Conservation (phyloP, 2,113 vertebrate genomes). For the Dolichotis patagonum region DNA sequence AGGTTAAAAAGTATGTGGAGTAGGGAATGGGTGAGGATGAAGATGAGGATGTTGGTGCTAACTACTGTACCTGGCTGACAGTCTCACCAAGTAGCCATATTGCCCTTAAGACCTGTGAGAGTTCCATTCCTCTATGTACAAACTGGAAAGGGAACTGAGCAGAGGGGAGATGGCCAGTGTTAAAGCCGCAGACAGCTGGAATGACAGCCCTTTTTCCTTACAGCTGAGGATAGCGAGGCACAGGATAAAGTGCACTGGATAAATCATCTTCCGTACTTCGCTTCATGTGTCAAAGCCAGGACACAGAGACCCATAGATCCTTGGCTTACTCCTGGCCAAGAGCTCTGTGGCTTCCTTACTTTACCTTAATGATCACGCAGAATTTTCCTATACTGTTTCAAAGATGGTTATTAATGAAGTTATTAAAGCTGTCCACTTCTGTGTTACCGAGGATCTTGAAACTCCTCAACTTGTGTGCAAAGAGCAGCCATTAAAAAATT, state of each 20-base stretch:
- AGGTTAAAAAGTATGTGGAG: background rate
- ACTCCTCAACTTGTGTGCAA: conserved; percentile 34
- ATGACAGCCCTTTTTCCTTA: background rate
- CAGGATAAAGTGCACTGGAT: too few species aligned
- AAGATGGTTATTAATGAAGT: conserved; percentile 44
- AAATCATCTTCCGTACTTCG: background rate
- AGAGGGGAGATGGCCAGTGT: background rate
- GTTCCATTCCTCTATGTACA: background rate
- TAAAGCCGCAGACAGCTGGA: background rate
- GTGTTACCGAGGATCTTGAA: conserved; percentile 26
- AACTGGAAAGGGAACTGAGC: background rate
- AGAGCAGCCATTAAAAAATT: conserved; percentile 37
- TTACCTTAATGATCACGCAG: background rate
- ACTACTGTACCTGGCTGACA: background rate
- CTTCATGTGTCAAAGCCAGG: background rate
- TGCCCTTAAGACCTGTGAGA: background rate
- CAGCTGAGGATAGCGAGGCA: background rate
- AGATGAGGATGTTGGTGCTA: background rate
- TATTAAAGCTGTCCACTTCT: conserved; percentile 48
- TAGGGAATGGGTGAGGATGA: background rate
- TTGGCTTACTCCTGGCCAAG: background rate
- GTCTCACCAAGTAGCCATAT: background rate
- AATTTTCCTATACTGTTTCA: background rate
- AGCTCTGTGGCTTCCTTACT: background rate
- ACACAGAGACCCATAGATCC: background rate